These are phyloP conservation scores for Hepsetus odoe DNA, from an alignment of 2,113 vertebrate genomes.

Conservation along the genomic window DNA sequence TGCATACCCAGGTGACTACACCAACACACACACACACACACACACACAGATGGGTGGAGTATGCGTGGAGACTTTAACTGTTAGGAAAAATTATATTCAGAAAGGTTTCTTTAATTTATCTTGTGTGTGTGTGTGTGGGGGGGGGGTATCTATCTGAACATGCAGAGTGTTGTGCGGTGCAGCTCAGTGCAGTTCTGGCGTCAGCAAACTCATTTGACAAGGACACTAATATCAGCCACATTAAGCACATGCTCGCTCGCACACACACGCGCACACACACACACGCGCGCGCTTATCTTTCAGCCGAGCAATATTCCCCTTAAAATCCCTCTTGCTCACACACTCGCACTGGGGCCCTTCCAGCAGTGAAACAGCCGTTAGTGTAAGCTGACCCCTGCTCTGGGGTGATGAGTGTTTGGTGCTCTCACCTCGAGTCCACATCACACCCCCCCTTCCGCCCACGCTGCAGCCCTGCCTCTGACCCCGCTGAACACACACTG, in stretches of 20 bases:
- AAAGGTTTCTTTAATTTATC: neutral
- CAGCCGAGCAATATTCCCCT: neutral
- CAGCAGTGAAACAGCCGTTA: conserved; percentile 6
- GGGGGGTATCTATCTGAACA: neutral
- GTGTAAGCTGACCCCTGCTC: neutral
- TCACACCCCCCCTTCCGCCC: conserved; percentile 10
- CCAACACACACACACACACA: conserved; percentile 35
- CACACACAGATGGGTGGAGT: conserved; percentile 14
- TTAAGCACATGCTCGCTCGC: conserved; percentile 21
- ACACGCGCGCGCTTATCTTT: conserved; percentile 20
- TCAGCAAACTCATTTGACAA: conserved; percentile 29
- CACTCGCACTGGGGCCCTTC: neutral
- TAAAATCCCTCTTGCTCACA: neutral
- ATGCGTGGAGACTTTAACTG: neutral
- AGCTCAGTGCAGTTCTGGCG: neutral
- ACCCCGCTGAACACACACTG: conserved; percentile 6
- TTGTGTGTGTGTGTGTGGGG: conserved; percentile 12
- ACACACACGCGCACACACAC: conserved; percentile 5
- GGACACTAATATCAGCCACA: conserved; percentile 1
- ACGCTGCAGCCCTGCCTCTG: neutral
- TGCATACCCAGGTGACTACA: conserved; percentile 39
- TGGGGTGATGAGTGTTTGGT: neutral
- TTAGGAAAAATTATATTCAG: conserved; percentile 11
- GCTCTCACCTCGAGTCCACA: conserved; percentile 26
- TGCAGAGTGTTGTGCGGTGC: neutral